Evolutionary conservation across 2,888 invertebrate species (phyloP).

Genomic region (Cantharis rustica): DNA sequence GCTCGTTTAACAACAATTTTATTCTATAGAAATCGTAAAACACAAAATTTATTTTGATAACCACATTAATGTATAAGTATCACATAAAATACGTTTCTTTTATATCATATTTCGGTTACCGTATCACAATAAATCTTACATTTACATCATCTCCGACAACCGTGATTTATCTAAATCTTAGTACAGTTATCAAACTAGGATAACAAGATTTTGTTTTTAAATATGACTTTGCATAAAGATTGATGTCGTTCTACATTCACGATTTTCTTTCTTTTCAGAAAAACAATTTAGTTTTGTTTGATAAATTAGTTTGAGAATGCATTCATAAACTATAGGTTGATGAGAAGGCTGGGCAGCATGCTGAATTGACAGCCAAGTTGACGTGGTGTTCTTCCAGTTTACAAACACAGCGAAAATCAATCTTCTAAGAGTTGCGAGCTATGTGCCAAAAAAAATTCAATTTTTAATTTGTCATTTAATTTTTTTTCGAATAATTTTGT

Average conservation of each 20-base stretch:
- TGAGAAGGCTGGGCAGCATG: slow-evolving; percentile 21
- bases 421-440: background rate
- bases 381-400: slow-evolving; percentile 22
- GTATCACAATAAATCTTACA: background rate
- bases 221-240: background rate
- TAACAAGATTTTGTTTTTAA: background rate
- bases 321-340: slow-evolving; percentile 19
- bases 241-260: slow-evolving; percentile 6
- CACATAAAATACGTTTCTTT: background rate
- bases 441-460: background rate
- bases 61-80: background rate
- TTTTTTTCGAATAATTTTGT: too few species aligned
- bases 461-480: too few species aligned
- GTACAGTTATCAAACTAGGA: background rate
- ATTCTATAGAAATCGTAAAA: background rate
- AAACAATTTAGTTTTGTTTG: slow-evolving; percentile 17
- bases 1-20: background rate
- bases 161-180: background rate
- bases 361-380: slow-evolving; percentile 28
- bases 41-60: background rate
- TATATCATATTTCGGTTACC: background rate
- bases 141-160: background rate
- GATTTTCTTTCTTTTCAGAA: slow-evolving; percentile 3
- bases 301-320: slow-evolving; percentile 25
- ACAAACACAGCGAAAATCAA: slow-evolving; percentile 24